These are phyloP conservation scores for Calameuta pallipes DNA, from an alignment of 2,888 invertebrate genomes.

Conservation along the genomic window DNA sequence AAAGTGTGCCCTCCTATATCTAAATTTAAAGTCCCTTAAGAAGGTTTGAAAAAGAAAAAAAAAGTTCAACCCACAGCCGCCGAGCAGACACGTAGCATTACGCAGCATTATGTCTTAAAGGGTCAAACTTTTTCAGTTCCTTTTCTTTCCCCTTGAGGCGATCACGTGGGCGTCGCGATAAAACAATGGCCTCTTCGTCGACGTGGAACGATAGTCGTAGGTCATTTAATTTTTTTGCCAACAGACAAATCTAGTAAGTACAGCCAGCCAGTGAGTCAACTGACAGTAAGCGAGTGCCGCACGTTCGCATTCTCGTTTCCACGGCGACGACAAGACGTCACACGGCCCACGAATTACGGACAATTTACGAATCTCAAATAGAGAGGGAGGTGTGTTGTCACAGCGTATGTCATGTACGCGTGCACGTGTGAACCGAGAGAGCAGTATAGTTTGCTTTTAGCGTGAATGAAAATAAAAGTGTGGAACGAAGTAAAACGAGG, in stretches of 20 bases:
- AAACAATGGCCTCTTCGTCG: neutral
- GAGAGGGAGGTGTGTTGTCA: neutral
- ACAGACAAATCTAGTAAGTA: neutral
- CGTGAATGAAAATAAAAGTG: conserved; percentile 7
- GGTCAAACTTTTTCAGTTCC: neutral
- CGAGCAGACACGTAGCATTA: neutral
- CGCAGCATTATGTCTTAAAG: neutral
- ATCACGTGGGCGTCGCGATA: neutral
- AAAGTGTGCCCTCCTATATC: neutral
- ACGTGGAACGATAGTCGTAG: neutral
- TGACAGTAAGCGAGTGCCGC: neutral
- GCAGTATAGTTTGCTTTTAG: neutral
- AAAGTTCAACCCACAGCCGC: neutral
- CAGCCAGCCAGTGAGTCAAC: neutral
- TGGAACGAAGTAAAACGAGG: conserved; percentile 4
- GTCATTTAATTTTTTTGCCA: neutral
- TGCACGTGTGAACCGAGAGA: neutral
- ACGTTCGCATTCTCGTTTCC: neutral
- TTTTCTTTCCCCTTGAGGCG: neutral
- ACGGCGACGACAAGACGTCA: neutral
- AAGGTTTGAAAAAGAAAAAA: conserved; percentile 2
- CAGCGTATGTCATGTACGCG: neutral
- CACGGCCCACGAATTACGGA: neutral
- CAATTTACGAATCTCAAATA: neutral
- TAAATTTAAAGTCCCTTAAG: neutral